These are phyloP conservation scores for Trinorchestia longiramus DNA, from an alignment of 1,140 invertebrate species.

Conservation along the genomic window DNA sequence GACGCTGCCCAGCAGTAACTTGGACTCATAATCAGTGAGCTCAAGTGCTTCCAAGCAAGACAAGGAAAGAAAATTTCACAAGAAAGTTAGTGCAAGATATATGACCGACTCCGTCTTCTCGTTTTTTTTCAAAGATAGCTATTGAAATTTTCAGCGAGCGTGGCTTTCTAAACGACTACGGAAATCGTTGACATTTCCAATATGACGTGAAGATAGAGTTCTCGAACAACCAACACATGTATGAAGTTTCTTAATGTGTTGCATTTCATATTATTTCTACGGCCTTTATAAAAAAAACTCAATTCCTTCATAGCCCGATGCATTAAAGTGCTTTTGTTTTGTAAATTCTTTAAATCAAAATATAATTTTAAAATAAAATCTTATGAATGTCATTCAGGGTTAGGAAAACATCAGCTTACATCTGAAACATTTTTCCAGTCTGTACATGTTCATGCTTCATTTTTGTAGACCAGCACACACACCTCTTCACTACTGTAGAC, in stretches of 20 bases:
- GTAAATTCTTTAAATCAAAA: too few relatives aligned
- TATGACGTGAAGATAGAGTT: not conserved
- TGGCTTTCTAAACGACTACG: not conserved
- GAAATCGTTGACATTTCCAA: not conserved
- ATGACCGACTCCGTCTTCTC: not conserved
- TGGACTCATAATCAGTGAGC: not conserved
- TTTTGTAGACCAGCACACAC: not conserved
- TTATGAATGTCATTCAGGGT: too few relatives aligned
- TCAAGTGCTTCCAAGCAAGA: not conserved
- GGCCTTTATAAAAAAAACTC: too few relatives aligned
- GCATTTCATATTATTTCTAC: too few relatives aligned
- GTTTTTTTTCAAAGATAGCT: not conserved
- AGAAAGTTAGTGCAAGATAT: constrained; percentile 11
- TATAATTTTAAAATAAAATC: too few relatives aligned
- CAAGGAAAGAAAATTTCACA: not conserved
- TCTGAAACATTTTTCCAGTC: too few relatives aligned
- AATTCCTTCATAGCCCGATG: too few relatives aligned
- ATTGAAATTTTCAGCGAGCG: not conserved
- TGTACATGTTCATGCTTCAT: too few relatives aligned
- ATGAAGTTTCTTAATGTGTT: too few relatives aligned
- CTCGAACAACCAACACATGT: too few relatives aligned
- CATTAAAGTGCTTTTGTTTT: too few relatives aligned
- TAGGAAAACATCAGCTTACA: too few relatives aligned
- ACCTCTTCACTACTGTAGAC: not conserved
- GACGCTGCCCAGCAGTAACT: not conserved